Percentiles rank a stretch among this genome's conserved stretches.
Evolutionary conservation across 1,140 invertebrate species (phyloP).

Genomic region (Drosophila sechellia): DNA sequence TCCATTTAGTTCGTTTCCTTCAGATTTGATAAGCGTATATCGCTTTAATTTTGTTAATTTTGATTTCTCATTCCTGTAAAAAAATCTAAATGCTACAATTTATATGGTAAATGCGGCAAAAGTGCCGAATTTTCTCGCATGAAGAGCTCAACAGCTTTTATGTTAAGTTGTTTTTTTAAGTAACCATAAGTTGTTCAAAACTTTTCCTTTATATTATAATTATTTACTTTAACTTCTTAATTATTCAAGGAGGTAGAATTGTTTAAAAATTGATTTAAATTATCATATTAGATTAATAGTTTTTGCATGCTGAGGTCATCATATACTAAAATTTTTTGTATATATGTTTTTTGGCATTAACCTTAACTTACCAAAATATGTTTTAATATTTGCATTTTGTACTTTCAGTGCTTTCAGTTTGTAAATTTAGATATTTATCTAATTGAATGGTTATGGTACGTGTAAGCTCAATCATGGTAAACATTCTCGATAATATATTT

Average conservation of each 20-base stretch:
- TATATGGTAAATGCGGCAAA: conserved; percentile 57
- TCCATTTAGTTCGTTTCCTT: conserved; percentile 67
- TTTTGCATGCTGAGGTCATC: conserved; percentile 27
- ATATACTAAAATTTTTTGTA: conserved; percentile 17
- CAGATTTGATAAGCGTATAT: conserved; percentile 56
- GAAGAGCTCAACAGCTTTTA: conserved; percentile 47
- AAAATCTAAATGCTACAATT: conserved; percentile 78
- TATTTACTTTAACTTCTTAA: background rate
- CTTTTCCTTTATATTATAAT: too few relatives aligned
- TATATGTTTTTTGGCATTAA: conserved; percentile 23
- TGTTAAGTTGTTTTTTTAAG: too few relatives aligned
- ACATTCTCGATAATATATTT: conserved; percentile 20
- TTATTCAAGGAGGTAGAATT: background rate
- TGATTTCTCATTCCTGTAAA: conserved; percentile 73
- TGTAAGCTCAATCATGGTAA: conserved; percentile 10
- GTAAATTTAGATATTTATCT: conserved; percentile 32
- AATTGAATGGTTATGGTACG: conserved; percentile 17
- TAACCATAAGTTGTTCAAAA: too few relatives aligned
- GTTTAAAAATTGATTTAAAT: background rate
- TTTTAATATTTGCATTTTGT: conserved; percentile 28
- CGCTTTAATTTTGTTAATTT: conserved; percentile 54
- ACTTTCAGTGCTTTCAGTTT: conserved; percentile 45
- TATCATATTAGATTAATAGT: conserved; percentile 10
- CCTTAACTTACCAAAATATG: conserved; percentile 78
- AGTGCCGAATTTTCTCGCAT: conserved; percentile 43